Evolutionary conservation across 2,113 vertebrate genomes (phyloP), one percentile per base, ranked within the genome.

Genomic region (Nerophis lumbriciformis): DNA sequence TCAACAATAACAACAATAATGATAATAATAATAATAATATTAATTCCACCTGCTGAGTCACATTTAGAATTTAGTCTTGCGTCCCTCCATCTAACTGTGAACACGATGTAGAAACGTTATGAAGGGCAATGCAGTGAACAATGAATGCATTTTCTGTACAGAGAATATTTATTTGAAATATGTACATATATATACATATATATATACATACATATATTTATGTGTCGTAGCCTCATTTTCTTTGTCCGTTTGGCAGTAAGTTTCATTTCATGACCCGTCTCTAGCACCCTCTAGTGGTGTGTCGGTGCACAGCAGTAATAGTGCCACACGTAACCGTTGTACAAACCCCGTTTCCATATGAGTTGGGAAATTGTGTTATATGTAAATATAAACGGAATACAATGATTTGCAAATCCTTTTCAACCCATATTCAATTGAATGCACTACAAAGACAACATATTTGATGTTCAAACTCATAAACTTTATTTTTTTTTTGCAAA

Each of bases 81-180:
- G 28, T 66, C 53, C 38, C 10, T 61, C 1, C 59, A 68, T 69
- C 66, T 37, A 69, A 54, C 56, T 4, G 3, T 63, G 63, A 49
- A 80, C 9, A 56, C 16, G 69, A 60, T 47, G 59, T 48, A 62
- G 63, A 61, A 48, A 60, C 64, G 71, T 53, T 19, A 68, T 54
- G 36, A 73, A 70, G 53, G 61, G 61, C 54, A 53, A 64, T 48
- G 54, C 49, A 38, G 9, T 76, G 69, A 63, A 66, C 49, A 60
- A 67, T 61, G 56, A 77, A 76, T 75, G 47, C 73, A 75, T 63
- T 75, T 68, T 62, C 71, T 86, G 82, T 87, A 87, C 83, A 88
- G 77, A 86, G 75, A 84, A 68, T 77, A 80, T 73, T 78, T 82
- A 82, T 79, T 85, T 76, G 63, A 81, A 71, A 78, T 85, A 73